These are phyloP conservation scores for Agrochola lota DNA, from an alignment of 2,888 invertebrate species.

Conservation along the genomic window DNA sequence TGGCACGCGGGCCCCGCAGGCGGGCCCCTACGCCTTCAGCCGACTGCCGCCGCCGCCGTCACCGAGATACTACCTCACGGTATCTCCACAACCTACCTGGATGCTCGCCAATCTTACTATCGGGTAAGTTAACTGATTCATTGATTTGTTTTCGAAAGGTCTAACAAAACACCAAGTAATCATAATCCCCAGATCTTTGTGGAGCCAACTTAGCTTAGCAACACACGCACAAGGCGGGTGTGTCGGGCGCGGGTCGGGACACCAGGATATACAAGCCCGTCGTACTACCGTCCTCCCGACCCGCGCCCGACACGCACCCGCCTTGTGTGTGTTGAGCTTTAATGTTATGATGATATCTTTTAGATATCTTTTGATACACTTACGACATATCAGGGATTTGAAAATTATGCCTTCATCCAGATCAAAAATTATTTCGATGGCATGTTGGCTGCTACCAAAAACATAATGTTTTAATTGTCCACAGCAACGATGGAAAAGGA, in stretches of 20 bases:
- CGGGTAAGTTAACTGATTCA: conserved; percentile 88
- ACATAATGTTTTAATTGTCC: conserved; percentile 32
- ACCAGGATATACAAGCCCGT: no score
- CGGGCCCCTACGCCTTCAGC: conserved; percentile 97
- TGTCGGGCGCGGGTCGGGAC: no score
- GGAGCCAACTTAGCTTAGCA: not conserved
- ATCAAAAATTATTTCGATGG: not conserved
- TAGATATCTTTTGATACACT: not conserved
- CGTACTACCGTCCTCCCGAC: no score
- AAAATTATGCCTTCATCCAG: not conserved
- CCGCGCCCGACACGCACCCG: no score
- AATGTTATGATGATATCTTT: not conserved
- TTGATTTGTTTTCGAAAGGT: not conserved
- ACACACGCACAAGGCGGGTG: no score
- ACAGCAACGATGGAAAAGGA: conserved; percentile 84
- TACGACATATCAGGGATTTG: no score
- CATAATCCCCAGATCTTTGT: not conserved
- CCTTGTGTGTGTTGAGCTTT: no score
- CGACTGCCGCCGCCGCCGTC: conserved; percentile 95
- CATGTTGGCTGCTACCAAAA: not conserved
- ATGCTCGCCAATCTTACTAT: conserved; percentile 95
- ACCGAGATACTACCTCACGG: conserved; percentile 94
- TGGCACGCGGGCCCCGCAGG: conserved; percentile 94
- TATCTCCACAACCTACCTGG: conserved; percentile 94
- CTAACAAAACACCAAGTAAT: not conserved